Percentiles rank a stretch among this genome's conserved stretches.
Evolutionary conservation across 2,797 vertebrate genomes (phyloP).

Genomic region (Meda fulgida): DNA sequence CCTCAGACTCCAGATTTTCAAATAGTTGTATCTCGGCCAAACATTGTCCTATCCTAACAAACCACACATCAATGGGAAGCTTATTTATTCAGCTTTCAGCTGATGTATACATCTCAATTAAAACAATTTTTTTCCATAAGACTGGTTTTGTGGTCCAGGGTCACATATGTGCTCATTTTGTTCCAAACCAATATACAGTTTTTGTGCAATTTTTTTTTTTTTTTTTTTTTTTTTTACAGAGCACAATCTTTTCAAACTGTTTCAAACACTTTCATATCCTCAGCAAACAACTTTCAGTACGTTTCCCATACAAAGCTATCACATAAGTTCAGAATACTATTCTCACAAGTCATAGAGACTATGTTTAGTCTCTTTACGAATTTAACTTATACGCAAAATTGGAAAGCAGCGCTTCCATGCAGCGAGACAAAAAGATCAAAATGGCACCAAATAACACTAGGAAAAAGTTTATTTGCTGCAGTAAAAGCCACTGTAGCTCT

Average conservation of each 20-base stretch:
- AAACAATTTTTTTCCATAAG: too few relatives aligned
- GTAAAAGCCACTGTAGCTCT: background rate
- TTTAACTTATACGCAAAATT: background rate
- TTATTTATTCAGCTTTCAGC: too few relatives aligned
- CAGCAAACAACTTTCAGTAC: background rate
- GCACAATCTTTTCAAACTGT: background rate
- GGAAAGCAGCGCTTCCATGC: background rate
- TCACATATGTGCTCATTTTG: background rate
- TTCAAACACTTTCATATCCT: background rate
- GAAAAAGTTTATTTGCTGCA: background rate
- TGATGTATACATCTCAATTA: too few relatives aligned
- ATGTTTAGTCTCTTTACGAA: background rate
- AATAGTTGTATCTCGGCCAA: too few relatives aligned
- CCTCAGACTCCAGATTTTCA: too few relatives aligned
- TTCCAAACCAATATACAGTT: background rate
- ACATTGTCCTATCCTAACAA: too few relatives aligned
- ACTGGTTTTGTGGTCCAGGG: too few relatives aligned
- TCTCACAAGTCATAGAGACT: background rate
- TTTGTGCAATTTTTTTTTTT: background rate
- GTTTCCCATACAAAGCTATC: too few relatives aligned
- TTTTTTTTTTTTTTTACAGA: background rate
- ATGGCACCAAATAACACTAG: background rate
- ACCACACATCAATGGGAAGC: too few relatives aligned
- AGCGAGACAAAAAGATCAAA: background rate
- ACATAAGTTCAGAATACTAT: background rate